phyloP scores from a whole-genome alignment of 2,797 vertebrate genomes.

The Dallia pectoralis region DNA sequence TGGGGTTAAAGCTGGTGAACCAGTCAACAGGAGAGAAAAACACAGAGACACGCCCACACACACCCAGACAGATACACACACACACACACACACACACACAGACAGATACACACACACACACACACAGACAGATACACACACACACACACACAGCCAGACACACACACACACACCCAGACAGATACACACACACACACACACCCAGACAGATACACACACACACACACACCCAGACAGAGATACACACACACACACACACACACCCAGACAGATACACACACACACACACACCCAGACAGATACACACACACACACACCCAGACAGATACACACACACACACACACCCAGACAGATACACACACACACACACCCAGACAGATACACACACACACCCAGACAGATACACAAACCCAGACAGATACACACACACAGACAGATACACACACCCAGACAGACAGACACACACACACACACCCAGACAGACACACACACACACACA shows the following conservation, averaged over 20 bases:
- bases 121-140: too few species aligned
- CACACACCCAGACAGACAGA: slow-evolving; percentile 11
- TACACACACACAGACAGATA: neutral
- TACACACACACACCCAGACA: neutral
- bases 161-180: neutral
- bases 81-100: too few species aligned
- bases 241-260: neutral
- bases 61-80: neutral
- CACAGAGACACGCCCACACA: slow-evolving; percentile 7
- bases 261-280: neutral
- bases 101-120: too few species aligned
- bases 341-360: neutral
- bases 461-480: too few species aligned
- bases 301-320: neutral
- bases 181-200: neutral
- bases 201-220: too few species aligned
- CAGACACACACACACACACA: too few species aligned
- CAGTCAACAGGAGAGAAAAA: neutral
- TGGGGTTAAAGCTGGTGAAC: too few species aligned
- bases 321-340: neutral
- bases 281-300: neutral
- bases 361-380: neutral
- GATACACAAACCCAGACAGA: neutral
- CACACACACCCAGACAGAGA: neutral
- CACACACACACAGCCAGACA: neutral